These are phyloP conservation scores for Xenotilapia longispinis DNA, from an alignment of 2,113 vertebrate species.

Conservation along the genomic window DNA sequence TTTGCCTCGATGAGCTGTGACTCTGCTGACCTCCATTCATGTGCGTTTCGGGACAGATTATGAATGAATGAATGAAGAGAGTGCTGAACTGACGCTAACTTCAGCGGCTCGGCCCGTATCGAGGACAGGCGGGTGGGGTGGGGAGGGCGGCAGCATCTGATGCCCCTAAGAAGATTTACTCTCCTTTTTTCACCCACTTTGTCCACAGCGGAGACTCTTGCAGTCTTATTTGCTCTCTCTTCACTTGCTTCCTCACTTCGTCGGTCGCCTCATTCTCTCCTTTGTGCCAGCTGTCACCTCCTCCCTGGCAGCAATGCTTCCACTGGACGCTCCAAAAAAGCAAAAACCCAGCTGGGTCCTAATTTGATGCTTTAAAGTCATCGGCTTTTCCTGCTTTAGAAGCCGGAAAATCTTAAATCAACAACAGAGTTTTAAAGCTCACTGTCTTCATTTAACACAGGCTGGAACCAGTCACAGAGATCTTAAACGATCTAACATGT, in stretches of 20 bases:
- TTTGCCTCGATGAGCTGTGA: not conserved
- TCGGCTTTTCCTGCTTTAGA: not conserved
- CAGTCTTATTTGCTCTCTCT: not conserved
- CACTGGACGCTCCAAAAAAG: rapidly evolving
- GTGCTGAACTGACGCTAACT: not conserved
- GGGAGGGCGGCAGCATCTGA: not conserved
- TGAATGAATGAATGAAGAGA: not conserved
- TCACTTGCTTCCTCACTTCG: not conserved
- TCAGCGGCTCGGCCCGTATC: not conserved
- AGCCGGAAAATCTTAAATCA: not conserved
- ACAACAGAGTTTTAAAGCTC: not conserved
- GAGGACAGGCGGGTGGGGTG: not conserved
- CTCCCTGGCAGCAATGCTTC: not conserved
- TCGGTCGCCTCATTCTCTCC: not conserved
- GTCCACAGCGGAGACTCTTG: not conserved
- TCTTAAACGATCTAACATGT: not conserved
- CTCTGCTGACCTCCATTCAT: not conserved
- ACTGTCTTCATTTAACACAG: not conserved
- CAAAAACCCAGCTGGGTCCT: not conserved
- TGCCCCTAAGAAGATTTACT: not conserved
- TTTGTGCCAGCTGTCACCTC: not conserved
- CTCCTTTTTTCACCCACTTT: not conserved
- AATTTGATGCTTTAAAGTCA: not conserved
- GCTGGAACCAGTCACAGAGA: rapidly evolving
- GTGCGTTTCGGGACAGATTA: not conserved